phyloP scores from a whole-genome alignment of 2,113 vertebrate genomes.

The Apaloderma vittatum region DNA sequence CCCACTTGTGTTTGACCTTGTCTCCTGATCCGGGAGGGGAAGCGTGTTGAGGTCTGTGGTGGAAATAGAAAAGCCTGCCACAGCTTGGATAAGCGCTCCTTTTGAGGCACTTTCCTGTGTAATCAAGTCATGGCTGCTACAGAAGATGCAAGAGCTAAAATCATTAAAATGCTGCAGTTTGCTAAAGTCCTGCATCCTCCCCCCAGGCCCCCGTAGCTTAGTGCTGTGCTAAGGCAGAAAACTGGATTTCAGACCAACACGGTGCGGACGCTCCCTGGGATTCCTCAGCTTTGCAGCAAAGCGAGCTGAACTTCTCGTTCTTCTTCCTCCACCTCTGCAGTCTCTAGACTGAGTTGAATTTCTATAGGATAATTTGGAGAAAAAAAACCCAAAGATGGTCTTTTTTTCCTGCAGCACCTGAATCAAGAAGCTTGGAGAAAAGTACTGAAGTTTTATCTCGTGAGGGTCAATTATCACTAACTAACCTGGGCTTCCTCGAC shows the following conservation, averaged over 20 bases:
- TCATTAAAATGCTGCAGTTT: background rate
- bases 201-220: background rate
- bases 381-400: background rate
- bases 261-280: accelerated
- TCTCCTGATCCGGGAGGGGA: background rate
- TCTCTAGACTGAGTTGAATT: background rate
- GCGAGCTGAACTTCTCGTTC: background rate
- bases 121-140: background rate
- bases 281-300: background rate
- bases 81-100: background rate
- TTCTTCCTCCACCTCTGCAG: background rate
- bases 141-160: background rate
- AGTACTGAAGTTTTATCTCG: background rate
- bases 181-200: accelerated
- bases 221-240: background rate
- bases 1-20: accelerated
- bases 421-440: background rate
- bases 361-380: background rate
- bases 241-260: background rate
- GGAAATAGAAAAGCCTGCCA: background rate
- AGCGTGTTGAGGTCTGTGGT: background rate
- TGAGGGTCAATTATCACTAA: background rate
- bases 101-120: background rate
- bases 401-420: accelerated
- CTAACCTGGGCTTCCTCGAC: background rate